Evolutionary conservation across 2,797 vertebrate genomes (phyloP), one percentile per base, ranked within the genome.

Genomic region (Mastacembelus armatus): DNA sequence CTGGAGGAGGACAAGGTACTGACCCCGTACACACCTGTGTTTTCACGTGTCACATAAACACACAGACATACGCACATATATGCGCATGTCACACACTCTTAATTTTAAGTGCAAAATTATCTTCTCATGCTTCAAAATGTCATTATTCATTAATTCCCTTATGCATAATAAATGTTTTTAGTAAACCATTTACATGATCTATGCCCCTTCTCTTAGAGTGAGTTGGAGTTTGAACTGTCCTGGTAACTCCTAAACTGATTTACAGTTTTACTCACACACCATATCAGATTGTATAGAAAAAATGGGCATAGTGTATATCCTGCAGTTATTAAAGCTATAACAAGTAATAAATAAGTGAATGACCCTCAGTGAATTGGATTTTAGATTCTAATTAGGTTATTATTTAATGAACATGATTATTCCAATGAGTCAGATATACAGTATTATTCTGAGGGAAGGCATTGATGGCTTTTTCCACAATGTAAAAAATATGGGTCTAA

Each of bases 1-100:
- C 75, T 95, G 15, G 96, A 97, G 77, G 97, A 98, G 54, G 97
- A 99, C 69, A 95, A 95, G 92, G 98, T 97, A 69, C 44, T 18
- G 18, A 52, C 26, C 40, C 16, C 39, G 16, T 19, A 4, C 19
- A 47, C 32, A 35, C 38, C 12, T 49, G 18, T 40, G 40, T 42
- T 39, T 19, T 5, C 4, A 8, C 3, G 36, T 33, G 16, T 3
- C 16, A 19, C 12, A n/a, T 19, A 10, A n/a, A 40, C 15, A 69
- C 33, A 58, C 29, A 33, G 24, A 40, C 11, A 7, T n/a, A n/a
- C n/a, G n/a, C 8, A 29, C 21, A 14, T 16, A 4, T 18, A 8
- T 3, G 3, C 21, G 0, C 9, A n/a, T 27, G 48, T 33, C 27
- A 45, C 1, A 26, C 21, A 45, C n/a, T n/a, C n/a, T n/a, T n/a